phyloP scores from a whole-genome alignment of 2,113 vertebrate genomes.

The Nyctibius bracteatus region DNA sequence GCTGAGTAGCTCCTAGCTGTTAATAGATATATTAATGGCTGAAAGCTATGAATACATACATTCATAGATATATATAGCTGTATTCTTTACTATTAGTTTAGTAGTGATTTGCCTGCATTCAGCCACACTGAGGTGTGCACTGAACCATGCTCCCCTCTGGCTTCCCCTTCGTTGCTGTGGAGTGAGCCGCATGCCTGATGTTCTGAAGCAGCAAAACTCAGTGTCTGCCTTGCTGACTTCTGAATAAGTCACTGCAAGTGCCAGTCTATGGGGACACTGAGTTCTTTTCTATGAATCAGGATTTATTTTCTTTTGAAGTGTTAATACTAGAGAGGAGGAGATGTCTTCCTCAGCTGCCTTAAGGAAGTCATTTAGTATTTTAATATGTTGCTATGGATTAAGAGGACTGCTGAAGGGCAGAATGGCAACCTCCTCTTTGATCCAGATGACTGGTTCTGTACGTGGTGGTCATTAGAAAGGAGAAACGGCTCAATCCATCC shows the following conservation, averaged over 20 bases:
- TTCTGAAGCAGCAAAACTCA: background rate
- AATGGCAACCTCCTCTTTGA: background rate
- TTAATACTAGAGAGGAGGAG: background rate
- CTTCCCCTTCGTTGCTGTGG: background rate
- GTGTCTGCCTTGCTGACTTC: background rate
- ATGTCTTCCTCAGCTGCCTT: background rate
- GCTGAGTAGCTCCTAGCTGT: too few relatives aligned
- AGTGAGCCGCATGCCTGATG: background rate
- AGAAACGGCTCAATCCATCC: background rate
- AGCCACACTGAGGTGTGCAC: background rate
- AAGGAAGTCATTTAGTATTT: background rate
- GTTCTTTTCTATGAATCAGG: background rate
- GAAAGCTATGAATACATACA: background rate
- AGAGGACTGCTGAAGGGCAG: background rate
- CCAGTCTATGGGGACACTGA: background rate
- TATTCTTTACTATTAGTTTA: background rate
- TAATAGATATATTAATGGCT: too few relatives aligned
- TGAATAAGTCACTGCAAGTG: background rate
- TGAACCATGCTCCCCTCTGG: background rate
- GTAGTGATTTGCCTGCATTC: background rate
- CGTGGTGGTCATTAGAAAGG: background rate
- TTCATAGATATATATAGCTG: background rate
- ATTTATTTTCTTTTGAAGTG: conserved; percentile 43
- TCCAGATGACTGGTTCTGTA: background rate
- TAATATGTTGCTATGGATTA: conserved; percentile 2